Percentiles rank a stretch among this genome's conserved stretches.
These are phyloP conservation scores for Lacerta agilis DNA, from an alignment of 2,797 vertebrate genomes.

Conservation along the genomic window DNA sequence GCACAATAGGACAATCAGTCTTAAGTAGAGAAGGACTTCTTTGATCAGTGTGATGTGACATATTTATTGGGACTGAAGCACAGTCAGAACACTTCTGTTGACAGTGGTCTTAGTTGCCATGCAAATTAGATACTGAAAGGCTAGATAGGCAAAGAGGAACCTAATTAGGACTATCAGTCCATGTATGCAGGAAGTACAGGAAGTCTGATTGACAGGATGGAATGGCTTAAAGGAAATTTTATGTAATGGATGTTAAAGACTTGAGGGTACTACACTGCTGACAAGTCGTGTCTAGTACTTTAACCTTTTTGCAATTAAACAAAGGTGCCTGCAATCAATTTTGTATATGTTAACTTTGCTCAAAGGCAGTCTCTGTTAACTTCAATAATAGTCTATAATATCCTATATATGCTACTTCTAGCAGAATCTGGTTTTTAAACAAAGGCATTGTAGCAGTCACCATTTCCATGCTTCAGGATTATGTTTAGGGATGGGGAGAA, in stretches of 20 bases:
- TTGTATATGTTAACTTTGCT: slow-evolving; percentile 1
- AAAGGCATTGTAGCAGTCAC: not conserved
- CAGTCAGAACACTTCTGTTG: not conserved
- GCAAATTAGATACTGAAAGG: not conserved
- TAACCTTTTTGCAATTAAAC: slow-evolving; percentile 2
- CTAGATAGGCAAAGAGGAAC: not conserved
- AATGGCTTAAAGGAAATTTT: slow-evolving; percentile 10
- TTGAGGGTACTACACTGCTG: not conserved
- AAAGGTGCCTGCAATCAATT: not conserved
- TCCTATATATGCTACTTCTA: not conserved
- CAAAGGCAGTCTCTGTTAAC: not conserved
- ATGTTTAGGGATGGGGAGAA: not conserved
- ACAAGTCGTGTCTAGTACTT: not conserved
- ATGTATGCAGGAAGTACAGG: not conserved
- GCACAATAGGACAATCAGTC: not conserved
- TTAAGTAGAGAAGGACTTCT: not conserved
- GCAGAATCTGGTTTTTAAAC: not conserved
- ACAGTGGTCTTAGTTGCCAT: not conserved
- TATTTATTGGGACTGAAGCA: not conserved
- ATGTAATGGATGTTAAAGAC: not conserved
- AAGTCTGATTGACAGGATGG: not conserved
- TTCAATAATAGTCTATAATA: not conserved
- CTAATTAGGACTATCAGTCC: not conserved
- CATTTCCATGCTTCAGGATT: not conserved
- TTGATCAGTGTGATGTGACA: not conserved